phyloP scores from a whole-genome alignment of 2,113 vertebrate species.

The Cephalopholis sonnerati region DNA sequence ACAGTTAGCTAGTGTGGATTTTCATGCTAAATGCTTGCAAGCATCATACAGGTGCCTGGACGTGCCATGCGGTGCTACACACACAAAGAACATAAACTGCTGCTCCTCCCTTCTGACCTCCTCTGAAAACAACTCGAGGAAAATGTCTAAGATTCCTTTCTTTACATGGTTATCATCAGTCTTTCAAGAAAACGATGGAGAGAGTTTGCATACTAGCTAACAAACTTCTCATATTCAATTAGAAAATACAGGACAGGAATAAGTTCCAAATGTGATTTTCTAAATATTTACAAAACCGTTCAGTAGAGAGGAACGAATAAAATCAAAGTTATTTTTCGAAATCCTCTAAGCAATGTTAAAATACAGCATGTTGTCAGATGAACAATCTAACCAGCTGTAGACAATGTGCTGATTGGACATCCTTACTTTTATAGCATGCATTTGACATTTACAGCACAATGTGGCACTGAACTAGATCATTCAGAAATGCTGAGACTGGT shows the following conservation, averaged over 20 bases:
- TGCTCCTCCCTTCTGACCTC: constrained; percentile 40
- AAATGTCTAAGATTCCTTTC: constrained; percentile 48
- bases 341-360: neutral
- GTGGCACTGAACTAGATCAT: constrained; percentile 48
- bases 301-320: neutral
- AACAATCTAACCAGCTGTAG: neutral
- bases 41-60: constrained; percentile 61
- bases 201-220: neutral
- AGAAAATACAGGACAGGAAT: constrained; percentile 11
- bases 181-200: constrained; percentile 11
- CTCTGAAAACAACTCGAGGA: constrained; percentile 42
- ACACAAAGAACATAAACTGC: constrained; percentile 32
- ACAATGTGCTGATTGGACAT: constrained; percentile 9
- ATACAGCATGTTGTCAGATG: neutral
- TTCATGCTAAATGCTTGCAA: constrained; percentile 37
- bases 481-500: constrained; percentile 62
- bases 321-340: neutral
- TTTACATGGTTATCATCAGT: neutral
- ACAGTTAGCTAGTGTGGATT: constrained; percentile 3
- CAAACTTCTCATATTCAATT: neutral
- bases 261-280: neutral
- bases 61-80: constrained; percentile 47
- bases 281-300: neutral
- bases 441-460: constrained; percentile 41
- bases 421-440: neutral